Percentiles rank a stretch among this genome's conserved stretches.
phyloP scores from a whole-genome alignment of 2,797 vertebrate species.

The Enteromius afrohamiltoni region DNA sequence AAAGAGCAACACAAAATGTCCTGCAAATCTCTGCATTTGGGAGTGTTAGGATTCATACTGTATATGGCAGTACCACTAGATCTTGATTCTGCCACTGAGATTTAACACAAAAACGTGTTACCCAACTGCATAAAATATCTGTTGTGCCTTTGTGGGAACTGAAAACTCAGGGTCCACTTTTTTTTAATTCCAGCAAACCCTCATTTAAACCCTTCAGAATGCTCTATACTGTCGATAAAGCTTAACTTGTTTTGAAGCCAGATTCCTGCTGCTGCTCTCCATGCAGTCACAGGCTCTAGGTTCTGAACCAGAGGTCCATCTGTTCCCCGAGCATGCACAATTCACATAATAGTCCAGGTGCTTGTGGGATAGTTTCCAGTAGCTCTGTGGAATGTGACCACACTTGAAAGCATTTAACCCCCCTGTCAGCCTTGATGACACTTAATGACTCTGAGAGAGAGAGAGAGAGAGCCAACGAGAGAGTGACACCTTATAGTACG shows the following conservation, averaged over 20 bases:
- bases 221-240: not conserved
- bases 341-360: conserved; percentile 27
- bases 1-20: not conserved
- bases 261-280: not conserved
- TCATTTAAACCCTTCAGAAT: not conserved
- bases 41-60: not conserved
- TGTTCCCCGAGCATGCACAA: not conserved
- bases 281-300: not conserved
- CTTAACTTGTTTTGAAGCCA: not conserved
- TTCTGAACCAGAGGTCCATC: conserved; percentile 13
- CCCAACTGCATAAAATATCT: too few species aligned
- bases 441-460: conserved; percentile 39
- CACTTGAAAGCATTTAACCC: conserved; percentile 45
- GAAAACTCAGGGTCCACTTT: not conserved
- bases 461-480: conserved; percentile 26
- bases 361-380: conserved; percentile 37
- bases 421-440: conserved; percentile 41
- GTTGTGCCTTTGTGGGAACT: not conserved
- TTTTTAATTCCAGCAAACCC: not conserved
- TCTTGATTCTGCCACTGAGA: not conserved
- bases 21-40: not conserved
- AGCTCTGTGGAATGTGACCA: conserved; percentile 25
- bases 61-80: not conserved
- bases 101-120: not conserved
- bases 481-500: conserved; percentile 16